Evolutionary conservation across 2,113 vertebrate species (phyloP).

Genomic region (Protomyctophum bolini): DNA sequence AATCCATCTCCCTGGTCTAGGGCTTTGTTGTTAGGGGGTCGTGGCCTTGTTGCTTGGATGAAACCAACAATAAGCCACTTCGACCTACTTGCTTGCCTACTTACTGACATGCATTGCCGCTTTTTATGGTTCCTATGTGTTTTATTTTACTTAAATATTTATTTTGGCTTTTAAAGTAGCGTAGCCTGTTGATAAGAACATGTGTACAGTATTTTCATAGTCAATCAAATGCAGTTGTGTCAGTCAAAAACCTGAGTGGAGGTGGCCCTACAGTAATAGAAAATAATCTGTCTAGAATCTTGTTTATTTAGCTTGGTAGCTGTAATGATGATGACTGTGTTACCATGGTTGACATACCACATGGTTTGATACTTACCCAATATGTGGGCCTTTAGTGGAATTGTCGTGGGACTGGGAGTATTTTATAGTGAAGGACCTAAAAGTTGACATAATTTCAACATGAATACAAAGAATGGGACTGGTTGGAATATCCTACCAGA

Average conservation of each 20-base stretch:
- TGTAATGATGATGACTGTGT: slow-evolving; percentile 34
- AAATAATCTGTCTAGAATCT: slow-evolving; percentile 16
- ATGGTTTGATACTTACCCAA: slow-evolving; percentile 25
- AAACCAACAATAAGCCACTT: too few relatives aligned
- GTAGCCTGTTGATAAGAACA: slow-evolving; percentile 16
- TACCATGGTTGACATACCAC: slow-evolving; percentile 24
- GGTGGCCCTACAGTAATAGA: slow-evolving; percentile 37
- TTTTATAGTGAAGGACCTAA: slow-evolving; percentile 14
- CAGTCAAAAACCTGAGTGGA: slow-evolving; percentile 41
- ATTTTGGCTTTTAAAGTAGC: slow-evolving; percentile 14
- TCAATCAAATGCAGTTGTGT: slow-evolving; percentile 40
- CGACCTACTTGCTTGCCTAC: too few relatives aligned
- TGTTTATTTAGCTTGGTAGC: neutral
- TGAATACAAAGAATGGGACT: slow-evolving; percentile 45
- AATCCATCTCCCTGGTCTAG: too few relatives aligned
- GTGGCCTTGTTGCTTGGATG: too few relatives aligned
- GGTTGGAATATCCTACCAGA: slow-evolving; percentile 25
- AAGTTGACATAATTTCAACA: slow-evolving; percentile 25
- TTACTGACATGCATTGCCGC: too few relatives aligned
- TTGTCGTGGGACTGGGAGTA: slow-evolving; percentile 5
- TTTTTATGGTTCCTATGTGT: neutral
- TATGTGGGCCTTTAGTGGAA: slow-evolving; percentile 38
- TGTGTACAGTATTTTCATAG: slow-evolving; percentile 31
- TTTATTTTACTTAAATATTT: neutral
- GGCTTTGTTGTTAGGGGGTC: too few relatives aligned